Evolutionary conservation across 2,113 vertebrate genomes (phyloP).

Genomic region (Cynopterus brachyotis): DNA sequence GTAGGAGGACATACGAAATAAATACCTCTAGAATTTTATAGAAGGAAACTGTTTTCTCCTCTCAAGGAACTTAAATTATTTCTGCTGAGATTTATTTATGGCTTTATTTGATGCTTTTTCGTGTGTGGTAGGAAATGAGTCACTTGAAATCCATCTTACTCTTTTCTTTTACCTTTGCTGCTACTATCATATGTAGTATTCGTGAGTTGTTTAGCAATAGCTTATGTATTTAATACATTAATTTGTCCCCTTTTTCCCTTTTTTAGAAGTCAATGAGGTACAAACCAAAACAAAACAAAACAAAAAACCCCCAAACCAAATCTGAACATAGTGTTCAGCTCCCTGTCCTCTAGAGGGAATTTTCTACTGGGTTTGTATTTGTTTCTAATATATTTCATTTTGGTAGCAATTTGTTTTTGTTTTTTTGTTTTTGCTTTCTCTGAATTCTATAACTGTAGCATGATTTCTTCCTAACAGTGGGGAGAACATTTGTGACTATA

Average conservation of each 20-base stretch:
- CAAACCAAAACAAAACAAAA: slow-evolving; percentile 37
- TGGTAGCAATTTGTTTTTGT: not conserved
- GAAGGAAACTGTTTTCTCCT: not conserved
- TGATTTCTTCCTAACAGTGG: not conserved
- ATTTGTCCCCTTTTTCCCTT: not conserved
- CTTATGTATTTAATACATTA: not conserved
- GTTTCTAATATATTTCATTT: not conserved
- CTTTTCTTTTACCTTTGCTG: not conserved
- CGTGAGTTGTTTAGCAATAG: not conserved
- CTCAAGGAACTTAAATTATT: not conserved
- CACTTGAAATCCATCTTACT: not conserved
- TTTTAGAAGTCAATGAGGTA: slow-evolving; percentile 3
- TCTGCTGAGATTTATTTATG: not conserved
- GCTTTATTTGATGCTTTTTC: not conserved
- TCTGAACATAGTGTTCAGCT: not conserved
- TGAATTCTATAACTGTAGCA: not conserved
- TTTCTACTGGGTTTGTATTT: not conserved
- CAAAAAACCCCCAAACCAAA: too few species aligned
- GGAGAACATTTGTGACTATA: slow-evolving; percentile 2
- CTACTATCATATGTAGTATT: not conserved
- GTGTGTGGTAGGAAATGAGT: not conserved
- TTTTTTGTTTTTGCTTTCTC: not conserved
- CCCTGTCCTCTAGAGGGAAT: not conserved
- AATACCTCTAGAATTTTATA: slow-evolving; percentile 13
- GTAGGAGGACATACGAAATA: not conserved